These are phyloP conservation scores for Conus betulinus DNA, from an alignment of 1,140 invertebrate species.

Conservation along the genomic window DNA sequence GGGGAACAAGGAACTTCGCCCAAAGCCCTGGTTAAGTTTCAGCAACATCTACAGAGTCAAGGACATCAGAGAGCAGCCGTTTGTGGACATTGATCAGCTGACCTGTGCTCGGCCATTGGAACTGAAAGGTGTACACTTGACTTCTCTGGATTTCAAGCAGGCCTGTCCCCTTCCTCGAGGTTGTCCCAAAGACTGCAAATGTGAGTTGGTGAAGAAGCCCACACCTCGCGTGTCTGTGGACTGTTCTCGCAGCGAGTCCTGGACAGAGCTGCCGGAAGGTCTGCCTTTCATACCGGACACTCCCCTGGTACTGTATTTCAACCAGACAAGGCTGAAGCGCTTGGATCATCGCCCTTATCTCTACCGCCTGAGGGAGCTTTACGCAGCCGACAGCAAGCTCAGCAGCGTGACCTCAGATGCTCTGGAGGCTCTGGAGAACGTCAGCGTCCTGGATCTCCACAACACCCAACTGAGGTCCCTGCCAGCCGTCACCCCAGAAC, in stretches of 20 bases:
- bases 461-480: slow-evolving; percentile 40
- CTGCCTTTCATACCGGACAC: slow-evolving; percentile 29
- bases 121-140: background rate
- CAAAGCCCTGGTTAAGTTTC: background rate
- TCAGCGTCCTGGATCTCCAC: slow-evolving; percentile 36
- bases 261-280: slow-evolving; percentile 33
- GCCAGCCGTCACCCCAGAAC: slow-evolving; percentile 29
- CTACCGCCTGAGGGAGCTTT: slow-evolving; percentile 19
- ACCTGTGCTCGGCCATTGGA: slow-evolving; percentile 13
- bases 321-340: slow-evolving; percentile 25
- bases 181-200: slow-evolving; percentile 37
- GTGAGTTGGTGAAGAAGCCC: slow-evolving; percentile 9
- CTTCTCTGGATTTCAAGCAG: background rate
- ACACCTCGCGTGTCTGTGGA: slow-evolving; percentile 24
- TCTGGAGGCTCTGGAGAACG: slow-evolving; percentile 38
- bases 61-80: background rate
- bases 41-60: no score
- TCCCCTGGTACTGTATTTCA: slow-evolving; percentile 21
- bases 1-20: background rate
- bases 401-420: slow-evolving; percentile 35
- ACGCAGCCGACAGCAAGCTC: slow-evolving; percentile 28
- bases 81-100: slow-evolving; percentile 31
- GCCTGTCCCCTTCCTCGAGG: slow-evolving; percentile 25
- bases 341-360: slow-evolving; percentile 41
- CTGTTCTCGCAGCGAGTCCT: slow-evolving; percentile 7